Conservation (phyloP, 2,797 vertebrate genomes). For the Phrynocephalus guinanensis region DNA sequence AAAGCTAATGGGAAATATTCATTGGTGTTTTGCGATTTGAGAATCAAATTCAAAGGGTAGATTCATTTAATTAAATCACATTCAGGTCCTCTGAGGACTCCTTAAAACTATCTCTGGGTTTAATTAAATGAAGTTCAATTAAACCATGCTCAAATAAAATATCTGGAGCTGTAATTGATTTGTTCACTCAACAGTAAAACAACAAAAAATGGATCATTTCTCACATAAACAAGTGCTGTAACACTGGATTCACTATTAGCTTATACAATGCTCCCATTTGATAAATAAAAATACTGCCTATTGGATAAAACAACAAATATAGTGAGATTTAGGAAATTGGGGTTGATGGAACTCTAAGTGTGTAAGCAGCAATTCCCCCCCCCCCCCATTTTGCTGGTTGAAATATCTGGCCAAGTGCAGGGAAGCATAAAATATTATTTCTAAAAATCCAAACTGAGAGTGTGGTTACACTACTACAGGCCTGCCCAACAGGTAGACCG, state of each 20-base stretch:
- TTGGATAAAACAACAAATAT: background rate
- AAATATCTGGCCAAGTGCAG: background rate
- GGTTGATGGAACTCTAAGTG: background rate
- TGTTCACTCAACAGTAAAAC: slow-evolving; percentile 12
- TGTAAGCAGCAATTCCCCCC: background rate
- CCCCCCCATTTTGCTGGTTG: background rate
- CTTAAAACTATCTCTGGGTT: background rate
- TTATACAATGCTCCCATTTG: background rate
- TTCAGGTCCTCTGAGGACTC: background rate
- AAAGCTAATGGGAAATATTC: slow-evolving; percentile 13
- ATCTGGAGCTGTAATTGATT: slow-evolving; percentile 6
- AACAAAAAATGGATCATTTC: background rate
- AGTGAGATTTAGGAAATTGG: background rate
- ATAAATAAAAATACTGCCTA: background rate
- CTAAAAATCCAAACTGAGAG: background rate
- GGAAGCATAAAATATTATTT: background rate
- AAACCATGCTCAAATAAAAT: background rate
- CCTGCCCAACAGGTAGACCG: no score
- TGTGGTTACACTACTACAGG: no score
- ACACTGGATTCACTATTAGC: background rate
- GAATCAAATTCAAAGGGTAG: slow-evolving; percentile 8
- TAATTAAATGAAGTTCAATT: slow-evolving; percentile 33
- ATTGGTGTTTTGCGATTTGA: slow-evolving; percentile 1
- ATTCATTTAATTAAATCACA: slow-evolving; percentile 5
- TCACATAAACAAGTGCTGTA: background rate